Conservation (phyloP, 2,113 vertebrate species). For the Pseudolaguvia tuberculata region DNA sequence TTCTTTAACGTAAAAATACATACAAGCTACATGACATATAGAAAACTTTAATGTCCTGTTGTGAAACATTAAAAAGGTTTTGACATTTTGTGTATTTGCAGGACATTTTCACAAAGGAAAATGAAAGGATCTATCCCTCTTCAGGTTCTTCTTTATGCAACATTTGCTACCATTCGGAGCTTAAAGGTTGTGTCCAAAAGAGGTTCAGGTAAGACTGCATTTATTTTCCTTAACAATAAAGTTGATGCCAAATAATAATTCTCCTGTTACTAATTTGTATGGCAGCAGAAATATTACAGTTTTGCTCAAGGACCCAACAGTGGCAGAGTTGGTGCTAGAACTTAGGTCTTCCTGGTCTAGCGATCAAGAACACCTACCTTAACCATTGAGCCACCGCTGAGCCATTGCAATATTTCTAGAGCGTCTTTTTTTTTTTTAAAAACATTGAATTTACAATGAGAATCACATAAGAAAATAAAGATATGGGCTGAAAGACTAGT, state of each 20-base stretch:
- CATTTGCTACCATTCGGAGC: constrained; percentile 75
- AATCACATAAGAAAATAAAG: neutral
- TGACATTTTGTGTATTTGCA: constrained; percentile 54
- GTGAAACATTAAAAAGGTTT: too few species aligned
- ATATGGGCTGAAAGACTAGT: too few species aligned
- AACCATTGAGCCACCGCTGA: too few species aligned
- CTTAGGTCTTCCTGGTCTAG: too few species aligned
- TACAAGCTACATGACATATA: too few species aligned
- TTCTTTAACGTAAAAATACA: too few species aligned
- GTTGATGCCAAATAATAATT: neutral
- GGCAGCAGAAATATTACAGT: neutral
- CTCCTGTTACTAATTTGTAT: neutral
- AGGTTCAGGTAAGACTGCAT: constrained; percentile 80
- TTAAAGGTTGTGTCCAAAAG: constrained; percentile 95
- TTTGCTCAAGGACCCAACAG: neutral
- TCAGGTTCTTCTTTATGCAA: constrained; percentile 87
- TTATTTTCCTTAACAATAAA: neutral
- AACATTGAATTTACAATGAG: neutral
- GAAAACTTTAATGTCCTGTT: too few species aligned
- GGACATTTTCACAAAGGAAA: constrained; percentile 69
- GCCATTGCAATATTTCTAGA: neutral
- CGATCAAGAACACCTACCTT: too few species aligned
- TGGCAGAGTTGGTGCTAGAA: neutral
- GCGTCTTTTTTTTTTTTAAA: neutral
- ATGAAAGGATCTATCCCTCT: constrained; percentile 92